Percentiles rank a stretch among this genome's conserved stretches.
These are phyloP conservation scores for Sarotherodon lohbergeri DNA, from an alignment of 2,113 vertebrate genomes.

Conservation along the genomic window DNA sequence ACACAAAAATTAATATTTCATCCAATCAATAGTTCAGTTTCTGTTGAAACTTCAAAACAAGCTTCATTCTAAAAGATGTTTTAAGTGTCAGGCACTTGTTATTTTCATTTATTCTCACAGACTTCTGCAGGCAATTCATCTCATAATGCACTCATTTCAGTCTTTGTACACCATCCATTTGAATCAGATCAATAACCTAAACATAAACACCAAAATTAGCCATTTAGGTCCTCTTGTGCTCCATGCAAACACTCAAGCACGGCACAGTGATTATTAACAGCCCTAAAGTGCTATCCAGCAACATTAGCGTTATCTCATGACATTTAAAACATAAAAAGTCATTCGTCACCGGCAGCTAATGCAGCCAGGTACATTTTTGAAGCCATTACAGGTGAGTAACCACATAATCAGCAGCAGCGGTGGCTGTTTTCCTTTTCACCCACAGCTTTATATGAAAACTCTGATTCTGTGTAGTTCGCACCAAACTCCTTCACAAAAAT, in stretches of 20 bases:
- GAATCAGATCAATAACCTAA: neutral
- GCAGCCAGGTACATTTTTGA: neutral
- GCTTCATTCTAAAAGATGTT: neutral
- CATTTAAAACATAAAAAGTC: neutral
- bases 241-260: neutral
- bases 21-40: neutral
- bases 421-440: neutral
- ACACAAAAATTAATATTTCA: neutral
- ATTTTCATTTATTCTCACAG: neutral
- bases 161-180: neutral
- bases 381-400: neutral
- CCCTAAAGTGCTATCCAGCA: neutral
- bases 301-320: neutral
- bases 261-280: neutral
- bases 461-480: neutral
- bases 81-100: neutral
- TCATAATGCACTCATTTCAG: neutral
- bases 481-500: neutral
- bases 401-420: neutral
- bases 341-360: neutral
- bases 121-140: neutral
- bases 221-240: neutral
- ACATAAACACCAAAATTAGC: neutral
- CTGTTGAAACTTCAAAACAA: neutral
- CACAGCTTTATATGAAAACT: neutral